Evolutionary conservation across 2,888 invertebrate genomes (phyloP).

Genomic region (Andrena chrysosceles): DNA sequence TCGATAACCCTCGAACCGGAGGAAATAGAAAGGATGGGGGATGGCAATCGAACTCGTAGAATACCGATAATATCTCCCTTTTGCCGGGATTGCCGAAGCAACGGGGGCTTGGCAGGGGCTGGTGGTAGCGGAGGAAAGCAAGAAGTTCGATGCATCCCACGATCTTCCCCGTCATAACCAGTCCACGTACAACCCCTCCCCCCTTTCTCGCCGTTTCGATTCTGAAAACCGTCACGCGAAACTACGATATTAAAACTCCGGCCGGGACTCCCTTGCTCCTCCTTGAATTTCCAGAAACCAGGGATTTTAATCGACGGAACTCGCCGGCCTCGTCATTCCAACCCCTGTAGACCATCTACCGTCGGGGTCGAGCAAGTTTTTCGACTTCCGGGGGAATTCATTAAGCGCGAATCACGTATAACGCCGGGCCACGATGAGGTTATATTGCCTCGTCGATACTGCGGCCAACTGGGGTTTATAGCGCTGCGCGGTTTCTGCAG

Average conservation of each 20-base stretch:
- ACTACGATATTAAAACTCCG: constrained; percentile 59
- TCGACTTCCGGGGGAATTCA: constrained; percentile 33
- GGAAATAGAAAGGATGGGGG: constrained; percentile 69
- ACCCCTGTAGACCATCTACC: too few relatives aligned
- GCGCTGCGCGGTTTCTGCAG: background rate
- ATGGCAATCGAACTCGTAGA: constrained; percentile 71
- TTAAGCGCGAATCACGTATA: constrained; percentile 35
- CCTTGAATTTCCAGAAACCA: constrained; percentile 48
- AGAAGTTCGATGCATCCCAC: constrained; percentile 44
- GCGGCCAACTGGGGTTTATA: background rate
- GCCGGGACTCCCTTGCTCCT: constrained; percentile 14
- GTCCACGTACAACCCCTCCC: constrained; percentile 47
- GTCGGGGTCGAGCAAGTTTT: constrained; percentile 7
- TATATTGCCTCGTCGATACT: constrained; percentile 39
- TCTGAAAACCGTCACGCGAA: constrained; percentile 57
- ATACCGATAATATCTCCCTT: constrained; percentile 72
- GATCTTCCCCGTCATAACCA: constrained; percentile 61
- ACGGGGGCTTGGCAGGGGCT: background rate
- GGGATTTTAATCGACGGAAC: constrained; percentile 47
- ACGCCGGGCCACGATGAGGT: constrained; percentile 17
- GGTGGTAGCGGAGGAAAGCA: background rate
- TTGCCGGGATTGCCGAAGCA: constrained; percentile 30
- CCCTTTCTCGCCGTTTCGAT: constrained; percentile 49
- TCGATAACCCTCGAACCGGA: constrained; percentile 74
- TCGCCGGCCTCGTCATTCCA: background rate